Percentiles rank a stretch among this genome's conserved stretches.
These are phyloP conservation scores for Periparus ater DNA, from an alignment of 2,797 vertebrate species.

Conservation along the genomic window DNA sequence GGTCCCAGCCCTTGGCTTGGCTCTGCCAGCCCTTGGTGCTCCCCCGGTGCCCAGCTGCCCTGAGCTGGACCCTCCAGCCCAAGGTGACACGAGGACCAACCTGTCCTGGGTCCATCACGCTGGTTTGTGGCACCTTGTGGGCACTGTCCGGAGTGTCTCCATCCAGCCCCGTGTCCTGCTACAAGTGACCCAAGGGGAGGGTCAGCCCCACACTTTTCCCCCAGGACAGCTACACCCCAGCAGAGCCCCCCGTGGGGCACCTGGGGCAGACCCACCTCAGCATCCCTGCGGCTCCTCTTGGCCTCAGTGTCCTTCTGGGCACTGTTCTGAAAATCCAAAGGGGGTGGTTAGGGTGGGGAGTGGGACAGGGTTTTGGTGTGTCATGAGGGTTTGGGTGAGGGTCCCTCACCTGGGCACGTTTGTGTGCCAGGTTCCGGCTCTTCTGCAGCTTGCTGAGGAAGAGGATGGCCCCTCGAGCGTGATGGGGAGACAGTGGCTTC, in stretches of 20 bases:
- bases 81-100: not conserved
- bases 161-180: not conserved
- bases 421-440: conserved; percentile 52
- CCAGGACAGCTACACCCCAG: not conserved
- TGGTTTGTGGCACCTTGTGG: fast-evolving
- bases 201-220: not conserved
- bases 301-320: conserved; percentile 18
- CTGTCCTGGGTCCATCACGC: not conserved
- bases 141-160: not conserved
- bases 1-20: not conserved
- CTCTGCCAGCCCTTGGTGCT: fast-evolving
- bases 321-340: not conserved
- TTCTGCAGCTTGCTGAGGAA: conserved; percentile 93
- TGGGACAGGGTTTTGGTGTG: not conserved
- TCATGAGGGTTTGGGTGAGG: not conserved
- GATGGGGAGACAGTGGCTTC: conserved; percentile 64
- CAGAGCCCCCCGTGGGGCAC: not conserved
- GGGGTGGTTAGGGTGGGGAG: not conserved
- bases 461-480: conserved; percentile 81
- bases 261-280: not conserved
- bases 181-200: not conserved
- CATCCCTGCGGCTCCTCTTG: not conserved
- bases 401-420: conserved; percentile 36
- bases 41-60: not conserved
- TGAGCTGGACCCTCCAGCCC: not conserved